phyloP scores from a whole-genome alignment of 2,888 invertebrate genomes.

The Cybosia mesomella region DNA sequence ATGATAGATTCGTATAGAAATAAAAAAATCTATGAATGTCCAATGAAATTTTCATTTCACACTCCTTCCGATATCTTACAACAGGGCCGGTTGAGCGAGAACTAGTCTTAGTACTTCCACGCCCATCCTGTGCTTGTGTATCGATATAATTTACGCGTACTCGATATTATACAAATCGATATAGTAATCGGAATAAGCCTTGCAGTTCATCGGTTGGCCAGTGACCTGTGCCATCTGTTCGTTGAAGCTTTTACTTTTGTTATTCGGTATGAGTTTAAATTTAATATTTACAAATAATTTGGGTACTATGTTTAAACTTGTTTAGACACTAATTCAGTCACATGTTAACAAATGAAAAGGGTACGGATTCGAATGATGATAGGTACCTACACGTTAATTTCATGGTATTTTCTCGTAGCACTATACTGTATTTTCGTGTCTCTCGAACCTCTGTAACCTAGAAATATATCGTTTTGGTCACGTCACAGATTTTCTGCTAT shows the following conservation, averaged over 20 bases:
- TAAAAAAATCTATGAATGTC: slow-evolving; percentile 43
- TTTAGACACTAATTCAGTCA: background rate
- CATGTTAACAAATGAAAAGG: background rate
- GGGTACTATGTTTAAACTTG: background rate
- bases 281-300: slow-evolving; percentile 12
- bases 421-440: too few relatives aligned
- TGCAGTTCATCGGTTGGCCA: slow-evolving; percentile 62
- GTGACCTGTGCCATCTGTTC: slow-evolving; percentile 66
- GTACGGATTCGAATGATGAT: background rate
- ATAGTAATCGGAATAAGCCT: slow-evolving; percentile 58
- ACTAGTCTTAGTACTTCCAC: slow-evolving; percentile 74
- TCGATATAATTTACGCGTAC: slow-evolving; percentile 54
- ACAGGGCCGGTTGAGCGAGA: slow-evolving; percentile 55
- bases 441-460: too few relatives aligned
- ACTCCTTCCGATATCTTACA: slow-evolving; percentile 61
- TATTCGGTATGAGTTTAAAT: slow-evolving; percentile 25
- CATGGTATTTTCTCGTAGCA: too few relatives aligned
- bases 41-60: slow-evolving; percentile 60
- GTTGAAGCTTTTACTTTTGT: slow-evolving; percentile 39
- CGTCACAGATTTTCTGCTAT: too few relatives aligned
- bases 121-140: slow-evolving; percentile 59
- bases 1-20: slow-evolving; percentile 25
- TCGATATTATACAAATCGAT: slow-evolving; percentile 65
- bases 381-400: too few relatives aligned
- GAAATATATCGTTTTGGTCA: too few relatives aligned